Evolutionary conservation across 2,797 vertebrate species (phyloP).

Genomic region (Rousettus madagascariensis): DNA sequence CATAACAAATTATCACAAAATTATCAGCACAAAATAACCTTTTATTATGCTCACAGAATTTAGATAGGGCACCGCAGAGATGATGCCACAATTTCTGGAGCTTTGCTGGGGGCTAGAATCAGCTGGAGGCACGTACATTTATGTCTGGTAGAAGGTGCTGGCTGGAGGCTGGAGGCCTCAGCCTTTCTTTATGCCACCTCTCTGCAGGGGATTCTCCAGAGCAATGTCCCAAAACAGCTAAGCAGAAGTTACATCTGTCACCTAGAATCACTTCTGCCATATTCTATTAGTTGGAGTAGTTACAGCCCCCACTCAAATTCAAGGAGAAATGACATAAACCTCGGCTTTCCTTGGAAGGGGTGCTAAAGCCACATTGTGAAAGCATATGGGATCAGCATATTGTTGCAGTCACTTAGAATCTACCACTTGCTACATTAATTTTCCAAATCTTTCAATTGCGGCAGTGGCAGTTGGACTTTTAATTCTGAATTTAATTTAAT

Average conservation of each 20-base stretch:
- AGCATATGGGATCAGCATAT: not conserved
- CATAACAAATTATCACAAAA: not conserved
- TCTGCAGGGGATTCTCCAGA: too few species aligned
- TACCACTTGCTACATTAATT: not conserved
- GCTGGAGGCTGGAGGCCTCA: too few species aligned
- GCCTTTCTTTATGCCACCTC: too few species aligned
- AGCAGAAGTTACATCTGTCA: not conserved
- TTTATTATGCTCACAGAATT: too few species aligned
- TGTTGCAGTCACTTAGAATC: not conserved
- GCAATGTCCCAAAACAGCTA: not conserved
- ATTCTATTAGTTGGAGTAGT: too few species aligned
- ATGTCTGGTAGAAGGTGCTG: too few species aligned
- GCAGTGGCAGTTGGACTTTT: too few species aligned
- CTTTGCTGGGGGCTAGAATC: not conserved
- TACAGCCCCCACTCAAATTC: not conserved
- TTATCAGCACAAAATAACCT: not conserved
- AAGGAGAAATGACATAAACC: not conserved
- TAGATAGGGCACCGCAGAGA: too few species aligned
- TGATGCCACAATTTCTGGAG: not conserved
- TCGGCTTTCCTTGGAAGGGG: not conserved
- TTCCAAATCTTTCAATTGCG: not conserved
- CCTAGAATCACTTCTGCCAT: not conserved
- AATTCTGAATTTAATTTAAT: not conserved
- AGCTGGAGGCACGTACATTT: too few species aligned
- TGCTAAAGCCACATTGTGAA: not conserved